Evolutionary conservation across 2,113 vertebrate genomes (phyloP), one percentile per base, ranked within the genome.

Genomic region (Procavia capensis): DNA sequence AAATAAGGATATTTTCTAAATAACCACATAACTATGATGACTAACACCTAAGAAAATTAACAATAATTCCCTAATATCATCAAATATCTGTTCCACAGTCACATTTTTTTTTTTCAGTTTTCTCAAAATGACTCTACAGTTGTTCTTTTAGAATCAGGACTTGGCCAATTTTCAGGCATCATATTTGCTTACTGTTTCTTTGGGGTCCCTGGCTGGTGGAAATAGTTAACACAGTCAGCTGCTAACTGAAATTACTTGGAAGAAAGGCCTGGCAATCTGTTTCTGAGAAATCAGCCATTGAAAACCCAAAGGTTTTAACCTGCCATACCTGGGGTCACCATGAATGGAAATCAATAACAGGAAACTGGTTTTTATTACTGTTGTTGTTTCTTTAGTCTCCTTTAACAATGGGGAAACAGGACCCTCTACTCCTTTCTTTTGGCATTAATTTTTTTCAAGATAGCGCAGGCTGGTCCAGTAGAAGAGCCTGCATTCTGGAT

Each of bases 1-100:
- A 79, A 86, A 45, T n/a, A 86, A n/a, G 41, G 85, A 6, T 41
- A 47, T 50, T 93, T 72, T 45, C 80, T 75, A 79, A n/a, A 45
- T 27, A 8, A 14, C 41, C 54, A 36, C 1, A 0, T 16, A 61
- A 22, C 29, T 82, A 34, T 64, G 36, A 27, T 16, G 17, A 36
- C 8, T 10, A 9, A 9, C 24, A 27, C 19, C 80, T 36, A 16
- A 66, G 66, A 59, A 90, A 94, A 85, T 10, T 11, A 34, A 5
- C 45, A 66, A 0, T 47, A 29, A 25, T 45, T 87, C n/a, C 41
- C 76, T 2, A 6, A 75, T 6, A 17, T 20, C 6, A 0, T 16
- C 2, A 1, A 66, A 34, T n/a, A 41, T 27, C 36, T 57, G 20
- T 27, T 43, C 29, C 25, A 29, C 2, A 20, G 0, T 11, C n/a